A percentile compares a stretch with the other conserved stretches of the same genome.
Evolutionary conservation across 1,140 invertebrate genomes (phyloP).

Genomic region (Aporrectodea caliginosa): DNA sequence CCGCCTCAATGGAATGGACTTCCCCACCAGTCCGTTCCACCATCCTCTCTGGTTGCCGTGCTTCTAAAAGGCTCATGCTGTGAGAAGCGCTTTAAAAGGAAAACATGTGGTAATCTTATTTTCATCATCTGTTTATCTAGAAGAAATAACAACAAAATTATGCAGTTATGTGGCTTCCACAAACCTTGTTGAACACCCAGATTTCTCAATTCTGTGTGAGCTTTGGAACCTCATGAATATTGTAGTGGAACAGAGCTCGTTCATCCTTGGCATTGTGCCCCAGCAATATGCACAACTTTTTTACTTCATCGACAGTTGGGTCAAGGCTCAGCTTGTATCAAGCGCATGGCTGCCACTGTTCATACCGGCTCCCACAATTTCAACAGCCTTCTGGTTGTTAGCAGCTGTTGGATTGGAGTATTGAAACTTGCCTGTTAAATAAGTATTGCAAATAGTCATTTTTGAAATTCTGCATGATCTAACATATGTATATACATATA

Average conservation of each 20-base stretch:
- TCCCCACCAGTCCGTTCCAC: too few relatives aligned
- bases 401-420: neutral
- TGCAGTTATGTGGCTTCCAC: too few relatives aligned
- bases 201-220: constrained; percentile 98
- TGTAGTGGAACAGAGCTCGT: constrained; percentile 97
- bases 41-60: too few relatives aligned
- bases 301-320: constrained; percentile 96
- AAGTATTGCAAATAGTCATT: too few relatives aligned
- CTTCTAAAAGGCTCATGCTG: too few relatives aligned
- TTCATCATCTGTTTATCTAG: too few relatives aligned
- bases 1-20: too few relatives aligned
- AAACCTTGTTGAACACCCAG: constrained; percentile 97
- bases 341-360: constrained; percentile 91
- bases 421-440: neutral
- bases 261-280: constrained; percentile 98
- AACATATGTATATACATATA: too few relatives aligned
- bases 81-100: too few relatives aligned
- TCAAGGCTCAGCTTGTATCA: constrained; percentile 84
- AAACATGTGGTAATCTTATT: too few relatives aligned
- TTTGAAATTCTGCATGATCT: too few relatives aligned
- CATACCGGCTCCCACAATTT: constrained; percentile 91
- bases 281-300: constrained; percentile 90
- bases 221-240: constrained; percentile 97
- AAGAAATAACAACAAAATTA: too few relatives aligned
- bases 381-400: constrained; percentile 73